Evolutionary conservation across 1,140 invertebrate genomes (phyloP).

Genomic region (Oreohelix idahoensis): DNA sequence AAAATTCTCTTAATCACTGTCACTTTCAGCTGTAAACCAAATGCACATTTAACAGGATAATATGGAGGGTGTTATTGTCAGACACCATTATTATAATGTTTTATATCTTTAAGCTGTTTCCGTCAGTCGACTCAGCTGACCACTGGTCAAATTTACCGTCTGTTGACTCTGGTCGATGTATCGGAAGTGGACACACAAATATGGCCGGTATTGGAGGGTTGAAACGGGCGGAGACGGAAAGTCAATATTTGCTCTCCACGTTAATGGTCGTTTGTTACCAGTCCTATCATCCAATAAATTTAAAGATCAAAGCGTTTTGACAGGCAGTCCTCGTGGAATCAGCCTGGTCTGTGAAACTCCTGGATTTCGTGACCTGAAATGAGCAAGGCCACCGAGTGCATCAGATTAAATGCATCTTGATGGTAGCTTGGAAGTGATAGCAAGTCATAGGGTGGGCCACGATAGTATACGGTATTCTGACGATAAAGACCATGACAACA

Average conservation of each 20-base stretch:
- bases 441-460: no score
- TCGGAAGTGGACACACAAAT: background rate
- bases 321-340: background rate
- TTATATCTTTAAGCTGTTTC: background rate
- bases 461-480: no score
- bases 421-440: no score
- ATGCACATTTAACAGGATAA: no score
- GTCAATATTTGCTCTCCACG: background rate
- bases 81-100: no score
- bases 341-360: background rate
- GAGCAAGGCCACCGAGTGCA: background rate
- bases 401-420: no score
- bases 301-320: background rate
- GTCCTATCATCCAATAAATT: background rate
- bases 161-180: background rate
- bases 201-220: no score
- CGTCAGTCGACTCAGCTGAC: background rate
- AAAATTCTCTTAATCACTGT: no score
- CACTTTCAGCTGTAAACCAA: no score
- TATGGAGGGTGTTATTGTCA: no score
- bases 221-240: background rate
- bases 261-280: background rate
- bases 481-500: no score
- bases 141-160: background rate
- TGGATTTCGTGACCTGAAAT: background rate